A percentile compares a stretch with the other conserved stretches of the same genome.
phyloP scores from a whole-genome alignment of 2,113 vertebrate species.

The Mesoclemmys tuberculata region DNA sequence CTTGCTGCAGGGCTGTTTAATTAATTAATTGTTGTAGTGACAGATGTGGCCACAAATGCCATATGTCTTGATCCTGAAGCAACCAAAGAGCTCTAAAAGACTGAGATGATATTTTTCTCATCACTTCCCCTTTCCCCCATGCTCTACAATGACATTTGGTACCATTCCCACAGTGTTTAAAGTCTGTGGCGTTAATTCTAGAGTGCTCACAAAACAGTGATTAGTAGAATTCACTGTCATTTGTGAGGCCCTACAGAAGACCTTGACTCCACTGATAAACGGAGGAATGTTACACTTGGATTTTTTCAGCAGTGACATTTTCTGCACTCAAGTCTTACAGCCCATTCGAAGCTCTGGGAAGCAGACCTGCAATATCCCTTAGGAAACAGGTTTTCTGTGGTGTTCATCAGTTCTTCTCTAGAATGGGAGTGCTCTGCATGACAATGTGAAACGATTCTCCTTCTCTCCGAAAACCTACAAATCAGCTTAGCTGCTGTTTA shows the following conservation, averaged over 20 bases:
- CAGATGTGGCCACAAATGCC: slow-evolving; percentile 35
- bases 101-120: slow-evolving; percentile 31
- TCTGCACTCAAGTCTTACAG: slow-evolving; percentile 19
- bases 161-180: slow-evolving; percentile 64
- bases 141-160: slow-evolving; percentile 46
- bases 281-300: not conserved
- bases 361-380: not conserved
- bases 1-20: not conserved
- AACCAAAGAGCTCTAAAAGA: slow-evolving; percentile 20
- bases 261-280: slow-evolving; percentile 19
- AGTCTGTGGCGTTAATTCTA: slow-evolving; percentile 48
- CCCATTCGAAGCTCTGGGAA: slow-evolving; percentile 25
- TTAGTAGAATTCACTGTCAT: slow-evolving; percentile 53
- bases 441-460: slow-evolving; percentile 27
- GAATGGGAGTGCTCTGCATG: not conserved
- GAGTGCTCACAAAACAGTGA: slow-evolving; percentile 53
- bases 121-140: slow-evolving; percentile 10
- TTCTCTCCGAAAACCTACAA: not conserved
- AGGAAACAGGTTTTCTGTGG: slow-evolving; percentile 56
- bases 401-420: not conserved
- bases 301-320: slow-evolving; percentile 23
- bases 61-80: slow-evolving; percentile 20
- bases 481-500: no score
- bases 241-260: slow-evolving; percentile 30
- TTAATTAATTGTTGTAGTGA: slow-evolving; percentile 45